Base-by-base conservation (phyloP, 30 jellyfish, hydroid and myxozoan species). In the Hydractinia echinata region DNA sequence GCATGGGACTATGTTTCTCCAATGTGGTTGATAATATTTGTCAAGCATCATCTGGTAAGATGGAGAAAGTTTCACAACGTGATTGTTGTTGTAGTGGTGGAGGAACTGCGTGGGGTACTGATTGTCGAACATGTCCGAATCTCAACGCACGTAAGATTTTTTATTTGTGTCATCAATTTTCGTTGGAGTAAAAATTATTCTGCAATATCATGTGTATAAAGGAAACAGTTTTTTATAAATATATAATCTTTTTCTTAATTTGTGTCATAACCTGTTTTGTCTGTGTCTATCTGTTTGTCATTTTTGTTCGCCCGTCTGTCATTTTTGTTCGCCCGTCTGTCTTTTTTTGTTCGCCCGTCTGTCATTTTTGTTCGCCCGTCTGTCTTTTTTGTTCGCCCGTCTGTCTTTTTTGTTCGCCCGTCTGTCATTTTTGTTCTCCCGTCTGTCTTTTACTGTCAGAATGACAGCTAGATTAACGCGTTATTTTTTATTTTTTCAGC, bases 71-170 rank as follows among this genome's bases (percentile, higher is more conserved):
- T 4, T 70, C 95, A 5, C 89, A 93, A 69, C 83, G 82, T 0
- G 96, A 88, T 16, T 93, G 99, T 67, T 93, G 99, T 66, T 93
- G 99, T 76, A 82, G 58, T 81, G 99, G 99, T 11, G 87, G 87
- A 5, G 99, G 97, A 11, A 51, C 79, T 16, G 96, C 99, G 7
- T 93, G 99, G 99, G 99, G 99, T 1, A 81, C 95, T 13, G 54
- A 94, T 61, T 93, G 99, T 88, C 55, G 81, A 49, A 66, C 53
- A 54, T 93, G 99, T 55, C 99, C 99, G 2, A 71, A 51, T 51
- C 56, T 18, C 50, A 95, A 92, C 54, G 58, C 96, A 54, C 72
- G 98, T 92, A 80, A 82, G 90, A 51, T 30, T 30, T 30, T 30
- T 30, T 30, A 30, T 20, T 6, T 19, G 7, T 30, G 44, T 30